Conservation (phyloP, 1,140 invertebrate genomes). For the Phortica variegata region DNA sequence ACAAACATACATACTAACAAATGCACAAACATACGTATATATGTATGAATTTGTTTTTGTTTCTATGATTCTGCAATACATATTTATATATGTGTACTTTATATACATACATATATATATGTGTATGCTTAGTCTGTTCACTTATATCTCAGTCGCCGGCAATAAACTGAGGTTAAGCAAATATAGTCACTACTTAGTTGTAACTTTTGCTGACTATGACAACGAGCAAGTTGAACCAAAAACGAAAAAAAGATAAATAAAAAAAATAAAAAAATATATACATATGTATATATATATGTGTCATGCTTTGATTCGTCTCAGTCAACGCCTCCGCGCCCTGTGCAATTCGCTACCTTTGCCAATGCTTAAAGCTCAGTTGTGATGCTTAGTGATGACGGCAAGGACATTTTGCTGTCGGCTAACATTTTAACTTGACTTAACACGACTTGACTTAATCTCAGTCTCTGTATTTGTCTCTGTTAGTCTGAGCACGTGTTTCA, state of each 20-base stretch:
- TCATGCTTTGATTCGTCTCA: no score
- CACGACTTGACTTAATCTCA: no score
- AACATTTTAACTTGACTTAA: conserved; percentile 21
- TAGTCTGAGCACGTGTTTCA: neutral
- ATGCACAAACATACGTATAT: neutral
- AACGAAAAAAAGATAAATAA: conserved; percentile 6
- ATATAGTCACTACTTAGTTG: conserved; percentile 33
- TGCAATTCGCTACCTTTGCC: neutral
- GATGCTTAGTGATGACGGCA: conserved; percentile 21
- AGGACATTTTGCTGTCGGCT: conserved; percentile 28
- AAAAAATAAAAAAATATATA: no score
- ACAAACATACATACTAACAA: neutral
- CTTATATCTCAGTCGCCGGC: neutral
- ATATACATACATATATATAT: conserved; percentile 1
- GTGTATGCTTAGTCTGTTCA: neutral
- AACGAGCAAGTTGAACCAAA: conserved; percentile 25
- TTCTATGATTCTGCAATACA: conserved; percentile 15
- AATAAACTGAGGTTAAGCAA: conserved; percentile 27
- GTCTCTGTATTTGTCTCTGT: neutral
- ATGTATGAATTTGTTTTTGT: neutral
- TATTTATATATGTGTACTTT: conserved; percentile 12
- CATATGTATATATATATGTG: no score
- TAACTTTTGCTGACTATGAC: conserved; percentile 48
- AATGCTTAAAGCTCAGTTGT: neutral
- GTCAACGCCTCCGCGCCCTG: no score